Evolutionary conservation across 2,113 vertebrate species (phyloP), one percentile per base, ranked within the genome.

Genomic region (Cnemophilus loriae): DNA sequence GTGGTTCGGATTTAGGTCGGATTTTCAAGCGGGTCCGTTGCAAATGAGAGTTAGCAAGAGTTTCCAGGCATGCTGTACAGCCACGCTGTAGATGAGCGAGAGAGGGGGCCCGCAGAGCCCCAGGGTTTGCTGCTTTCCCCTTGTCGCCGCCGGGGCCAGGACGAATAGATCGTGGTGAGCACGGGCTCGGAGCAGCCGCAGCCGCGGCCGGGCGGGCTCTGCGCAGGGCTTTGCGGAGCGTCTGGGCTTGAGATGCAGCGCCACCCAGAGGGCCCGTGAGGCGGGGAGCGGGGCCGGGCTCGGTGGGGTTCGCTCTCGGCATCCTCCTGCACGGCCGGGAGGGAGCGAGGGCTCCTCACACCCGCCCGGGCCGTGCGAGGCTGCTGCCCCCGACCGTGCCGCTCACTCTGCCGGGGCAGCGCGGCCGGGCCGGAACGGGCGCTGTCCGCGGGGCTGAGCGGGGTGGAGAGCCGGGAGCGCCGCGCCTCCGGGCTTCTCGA

Each of bases 381-480:
- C 64, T 4, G 44, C n/a, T 14, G n/a, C 22, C 22, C 33, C 9
- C 8, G 2, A 4, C 21, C 16, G 14, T 0, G 47, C 28, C 3
- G 8, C 42, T 13, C 49, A 1, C 27, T 8, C 1, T 0, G 21
- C 17, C 21, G 2, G 44, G 35, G 32, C 28, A 6, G 56, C 28
- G 22, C 13, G 42, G 46, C 67, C 22, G 15, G 18, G 15, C 37
- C 23, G 28, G 9, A 4, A 23, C 47, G 27, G 80, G 39, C 39
- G 87, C 97, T 96, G 81, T 96, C 97, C 95, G 70, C 60, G 93
- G 97, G 96, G 87, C 96, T 96, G 97, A 96, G 79, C 39, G 7
- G 21, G 3, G 33, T 0, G 19, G 3, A 3, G 41, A 6, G 32
- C 21, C 28, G 7, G 14, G 27, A 16, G 74, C 19, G 32, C 42